Percentiles rank a stretch among this genome's conserved stretches.
phyloP scores from a whole-genome alignment of 2,113 vertebrate species.

The Rhombomys opimus region DNA sequence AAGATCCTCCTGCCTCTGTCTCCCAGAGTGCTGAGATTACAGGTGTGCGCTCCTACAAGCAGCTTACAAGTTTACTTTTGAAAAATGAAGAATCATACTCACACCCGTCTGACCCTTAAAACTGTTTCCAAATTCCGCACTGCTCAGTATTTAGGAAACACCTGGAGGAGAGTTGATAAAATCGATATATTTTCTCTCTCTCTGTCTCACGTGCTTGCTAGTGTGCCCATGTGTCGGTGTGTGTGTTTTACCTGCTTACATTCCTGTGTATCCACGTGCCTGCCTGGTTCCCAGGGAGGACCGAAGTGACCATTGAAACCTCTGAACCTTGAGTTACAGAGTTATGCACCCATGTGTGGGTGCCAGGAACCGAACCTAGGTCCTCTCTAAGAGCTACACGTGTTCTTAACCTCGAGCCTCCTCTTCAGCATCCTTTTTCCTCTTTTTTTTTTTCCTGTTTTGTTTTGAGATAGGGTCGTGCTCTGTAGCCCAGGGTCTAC shows the following conservation, averaged over 20 bases:
- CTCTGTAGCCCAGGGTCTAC: background rate
- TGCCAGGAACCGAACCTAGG: background rate
- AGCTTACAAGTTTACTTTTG: background rate
- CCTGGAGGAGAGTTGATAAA: background rate
- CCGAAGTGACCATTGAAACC: background rate
- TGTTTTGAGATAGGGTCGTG: background rate
- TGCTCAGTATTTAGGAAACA: background rate
- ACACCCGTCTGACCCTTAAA: background rate
- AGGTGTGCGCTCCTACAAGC: background rate
- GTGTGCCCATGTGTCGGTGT: background rate
- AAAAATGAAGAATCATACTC: background rate
- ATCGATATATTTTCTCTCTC: background rate
- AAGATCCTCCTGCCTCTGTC: background rate
- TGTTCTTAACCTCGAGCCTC: background rate
- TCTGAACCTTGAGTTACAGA: background rate
- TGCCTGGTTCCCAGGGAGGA: background rate
- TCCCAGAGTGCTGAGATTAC: background rate
- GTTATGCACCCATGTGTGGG: background rate
- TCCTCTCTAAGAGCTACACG: background rate
- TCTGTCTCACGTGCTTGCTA: background rate
- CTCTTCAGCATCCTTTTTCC: background rate
- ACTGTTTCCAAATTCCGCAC: background rate
- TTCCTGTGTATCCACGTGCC: background rate
- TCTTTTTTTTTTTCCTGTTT: background rate
- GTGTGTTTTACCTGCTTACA: background rate